Base-by-base conservation (phyloP, 2,113 vertebrate genomes). In the Xerus inauris region DNA sequence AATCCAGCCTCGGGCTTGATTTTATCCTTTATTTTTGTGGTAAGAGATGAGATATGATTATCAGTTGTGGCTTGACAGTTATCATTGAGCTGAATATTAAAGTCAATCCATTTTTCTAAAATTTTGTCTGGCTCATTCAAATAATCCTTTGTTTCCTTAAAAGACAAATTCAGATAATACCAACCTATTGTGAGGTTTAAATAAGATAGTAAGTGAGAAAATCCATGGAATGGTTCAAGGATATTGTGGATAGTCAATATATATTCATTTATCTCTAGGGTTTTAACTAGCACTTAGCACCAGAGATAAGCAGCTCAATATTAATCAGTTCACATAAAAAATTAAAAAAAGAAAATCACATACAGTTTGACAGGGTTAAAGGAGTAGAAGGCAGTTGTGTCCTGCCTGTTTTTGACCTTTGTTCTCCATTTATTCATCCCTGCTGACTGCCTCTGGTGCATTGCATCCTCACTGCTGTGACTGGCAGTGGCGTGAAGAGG, bases 201-300 rank as follows among this genome's bases (percentile, higher is more conserved):
- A 40, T 87, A 92, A 87, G 12, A 80, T 65, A 11, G 28, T 59
- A 84, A 38, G 20, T 90, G n/a, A 35, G 20, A 62, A 79, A 93
- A 73, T 51, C 8, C 14, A 11, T 71, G 30, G 40, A 20, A 22
- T n/a, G 38, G 12, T 80, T 84, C 28, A 35, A 91, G 26, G 0
- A 84, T 17, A 13, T 62, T 84, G 8, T 71, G 22, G 5, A 26
- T 40, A 24, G 47, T 79, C 69, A 75, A 49, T 64, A 73, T 42
- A 35, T 16, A n/a, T 80, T 81, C 9, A 17, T 28, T 91, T 30
- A 11, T 45, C 26, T 6, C 11, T 6, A 35, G 24, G 67, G 6
- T 0, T 42, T 92, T n/a, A 94, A 92, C 26, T 87, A 82, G 40
- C n/a, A 82, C 16, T 89, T 84, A 45, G 32, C 87, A 85, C n/a